These are phyloP conservation scores for Dermolepida albohirtum DNA, from an alignment of 2,888 invertebrate species.

Conservation along the genomic window DNA sequence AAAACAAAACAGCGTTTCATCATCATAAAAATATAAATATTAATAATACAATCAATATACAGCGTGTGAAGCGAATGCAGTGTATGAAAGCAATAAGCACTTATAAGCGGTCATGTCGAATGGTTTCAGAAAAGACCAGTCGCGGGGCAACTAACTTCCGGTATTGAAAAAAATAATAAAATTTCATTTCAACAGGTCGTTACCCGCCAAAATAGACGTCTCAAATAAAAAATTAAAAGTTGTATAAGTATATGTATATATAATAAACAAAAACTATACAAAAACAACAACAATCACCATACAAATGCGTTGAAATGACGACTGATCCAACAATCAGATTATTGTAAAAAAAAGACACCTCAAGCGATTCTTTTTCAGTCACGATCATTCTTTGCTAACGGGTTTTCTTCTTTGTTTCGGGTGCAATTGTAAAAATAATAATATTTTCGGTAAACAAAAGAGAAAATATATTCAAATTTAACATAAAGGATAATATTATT, in stretches of 20 bases:
- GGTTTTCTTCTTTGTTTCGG: not conserved
- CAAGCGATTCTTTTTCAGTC: conserved; percentile 20
- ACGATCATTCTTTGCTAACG: not conserved
- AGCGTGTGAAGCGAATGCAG: conserved; percentile 52
- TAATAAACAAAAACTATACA: conserved; percentile 16
- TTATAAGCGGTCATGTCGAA: conserved; percentile 56
- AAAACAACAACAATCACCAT: conserved; percentile 23
- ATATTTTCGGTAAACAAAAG: conserved; percentile 21
- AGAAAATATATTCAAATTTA: conserved; percentile 43
- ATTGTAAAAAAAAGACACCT: conserved; percentile 1
- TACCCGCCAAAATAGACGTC: conserved; percentile 12
- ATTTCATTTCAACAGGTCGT: conserved; percentile 33
- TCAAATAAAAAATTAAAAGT: conserved; percentile 7
- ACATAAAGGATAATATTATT: conserved; percentile 50
- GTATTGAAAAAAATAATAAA: conserved; percentile 45
- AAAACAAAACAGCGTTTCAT: conserved; percentile 31
- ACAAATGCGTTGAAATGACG: conserved; percentile 32
- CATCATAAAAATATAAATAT: conserved; percentile 21
- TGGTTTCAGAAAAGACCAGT: conserved; percentile 80
- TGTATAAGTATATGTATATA: conserved; percentile 9
- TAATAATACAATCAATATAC: conserved; percentile 24
- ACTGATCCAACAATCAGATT: conserved; percentile 27
- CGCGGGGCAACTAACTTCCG: conserved; percentile 72
- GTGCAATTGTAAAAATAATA: conserved; percentile 23
- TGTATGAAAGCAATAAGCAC: conserved; percentile 52